Evolutionary conservation across 1,140 invertebrate species (phyloP), one percentile per base, ranked within the genome.

Genomic region (Bombus impatiens): DNA sequence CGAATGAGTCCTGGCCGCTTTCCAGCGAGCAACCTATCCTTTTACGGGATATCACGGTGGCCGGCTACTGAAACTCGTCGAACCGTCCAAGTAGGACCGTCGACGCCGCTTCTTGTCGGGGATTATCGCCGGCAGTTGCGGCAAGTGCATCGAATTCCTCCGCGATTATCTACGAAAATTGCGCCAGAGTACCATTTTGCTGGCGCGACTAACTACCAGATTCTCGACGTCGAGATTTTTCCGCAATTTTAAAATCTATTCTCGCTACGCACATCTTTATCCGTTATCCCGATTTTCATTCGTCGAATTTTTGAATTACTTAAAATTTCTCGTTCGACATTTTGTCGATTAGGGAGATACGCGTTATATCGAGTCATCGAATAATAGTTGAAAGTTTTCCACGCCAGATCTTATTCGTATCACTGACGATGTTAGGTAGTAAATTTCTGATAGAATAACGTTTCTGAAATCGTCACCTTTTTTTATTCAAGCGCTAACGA

Each of bases 1-100:
- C 37, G 78, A 87, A 89, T 88, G 84, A 87, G 84, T 78, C 87
- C 85, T 87, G 88, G 88, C 91, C 81, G 62, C 57, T 71, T 79
- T 89, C 88, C 88, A 89, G 76, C 82, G 62, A 82, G 37, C 44
- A 72, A 77, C 59, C 82, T 82, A 78, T 78, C 82, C 82, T 79
- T 87, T 81, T 81, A 82, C 86, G 78, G 86, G 72, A 71, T 80
- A 84, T 83, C 76, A 74, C 59, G 47, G 42, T 37, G 62, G 42
- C 79, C 75, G 53, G 80, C 59, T 86, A 86, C 80, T 70, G 71
- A 76, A 84, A 75, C 83, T 82, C 62, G 81, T 83, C 79, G 82
- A 87, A 71, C 59, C 76, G 87, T 42, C 67, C 70, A 89, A 89
- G 86, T 83, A 81, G 76, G 85, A 72, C 79, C 87, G 79, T 80